These are phyloP conservation scores for Episyrphus balteatus DNA, from an alignment of 1,140 invertebrate genomes.

Conservation along the genomic window DNA sequence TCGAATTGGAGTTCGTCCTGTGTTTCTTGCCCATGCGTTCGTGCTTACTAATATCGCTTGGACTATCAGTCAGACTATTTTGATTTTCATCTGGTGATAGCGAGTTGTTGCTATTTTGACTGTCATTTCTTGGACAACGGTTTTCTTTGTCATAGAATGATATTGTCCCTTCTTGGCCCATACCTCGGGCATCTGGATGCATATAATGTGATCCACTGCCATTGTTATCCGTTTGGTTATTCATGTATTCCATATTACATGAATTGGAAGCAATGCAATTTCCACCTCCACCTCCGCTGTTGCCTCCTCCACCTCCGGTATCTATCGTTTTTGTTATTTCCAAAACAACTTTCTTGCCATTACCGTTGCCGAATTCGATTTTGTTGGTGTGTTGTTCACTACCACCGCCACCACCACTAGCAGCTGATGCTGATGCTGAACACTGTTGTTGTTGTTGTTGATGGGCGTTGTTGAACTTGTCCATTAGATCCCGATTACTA, in stretches of 20 bases:
- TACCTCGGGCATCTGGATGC: background rate
- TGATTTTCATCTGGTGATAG: slow-evolving; percentile 14
- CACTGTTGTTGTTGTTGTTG: slow-evolving; percentile 8
- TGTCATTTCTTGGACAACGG: slow-evolving; percentile 25
- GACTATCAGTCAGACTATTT: slow-evolving; percentile 19
- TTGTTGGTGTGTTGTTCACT: background rate
- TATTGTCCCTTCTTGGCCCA: background rate
- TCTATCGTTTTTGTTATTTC: background rate
- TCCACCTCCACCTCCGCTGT: too few relatives aligned
- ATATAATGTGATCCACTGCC: background rate
- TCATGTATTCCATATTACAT: too few relatives aligned
- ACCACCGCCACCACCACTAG: too few relatives aligned
- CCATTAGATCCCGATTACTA: background rate
- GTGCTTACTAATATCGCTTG: slow-evolving; percentile 17
- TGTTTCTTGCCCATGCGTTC: slow-evolving; percentile 37
- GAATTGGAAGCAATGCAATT: too few relatives aligned
- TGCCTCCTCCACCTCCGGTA: too few relatives aligned
- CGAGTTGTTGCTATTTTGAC: slow-evolving; percentile 28
- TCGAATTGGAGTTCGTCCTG: slow-evolving; percentile 40
- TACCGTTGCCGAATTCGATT: background rate
- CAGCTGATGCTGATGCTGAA: slow-evolving; percentile 7
- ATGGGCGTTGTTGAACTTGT: slow-evolving; percentile 5
- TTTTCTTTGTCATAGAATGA: slow-evolving; percentile 10
- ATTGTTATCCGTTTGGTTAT: too few relatives aligned
- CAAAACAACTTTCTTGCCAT: background rate